Conservation (phyloP, 2,113 vertebrate species). For the Tragelaphus imberbis region DNA sequence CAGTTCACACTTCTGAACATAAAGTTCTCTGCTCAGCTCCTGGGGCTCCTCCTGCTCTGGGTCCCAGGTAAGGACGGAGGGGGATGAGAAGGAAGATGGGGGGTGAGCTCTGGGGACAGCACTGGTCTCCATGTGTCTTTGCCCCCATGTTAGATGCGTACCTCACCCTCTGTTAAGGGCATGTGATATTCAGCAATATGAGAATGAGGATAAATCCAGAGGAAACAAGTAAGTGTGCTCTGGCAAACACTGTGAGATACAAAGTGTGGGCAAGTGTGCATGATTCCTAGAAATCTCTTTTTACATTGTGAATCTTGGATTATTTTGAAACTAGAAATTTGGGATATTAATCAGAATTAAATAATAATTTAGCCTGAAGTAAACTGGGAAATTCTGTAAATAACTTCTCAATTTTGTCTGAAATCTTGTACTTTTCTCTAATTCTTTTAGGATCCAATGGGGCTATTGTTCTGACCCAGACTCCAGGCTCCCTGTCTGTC, state of each 20-base stretch:
- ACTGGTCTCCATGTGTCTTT: neutral
- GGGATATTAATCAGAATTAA: neutral
- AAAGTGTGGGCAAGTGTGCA: fast-evolving
- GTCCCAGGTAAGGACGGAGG: neutral
- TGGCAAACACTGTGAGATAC: neutral
- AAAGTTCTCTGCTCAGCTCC: neutral
- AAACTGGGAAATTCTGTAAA: neutral
- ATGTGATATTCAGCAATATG: neutral
- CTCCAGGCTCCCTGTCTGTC: neutral
- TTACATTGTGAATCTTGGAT: neutral
- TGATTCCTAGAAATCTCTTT: neutral
- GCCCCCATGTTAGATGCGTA: fast-evolving
- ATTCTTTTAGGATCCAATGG: neutral
- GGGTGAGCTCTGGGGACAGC: fast-evolving
- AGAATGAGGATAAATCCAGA: neutral
- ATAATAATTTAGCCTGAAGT: neutral
- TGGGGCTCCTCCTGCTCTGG: neutral
- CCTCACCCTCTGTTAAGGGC: neutral
- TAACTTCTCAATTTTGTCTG: fast-evolving
- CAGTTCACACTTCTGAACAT: neutral
- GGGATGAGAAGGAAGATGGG: no score
- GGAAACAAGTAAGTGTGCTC: fast-evolving
- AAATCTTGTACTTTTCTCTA: neutral
- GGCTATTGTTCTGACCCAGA: neutral
- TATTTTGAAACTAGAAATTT: neutral